These are phyloP conservation scores for Periphyllus acericola DNA, from an alignment of 2,888 invertebrate genomes.

Conservation along the genomic window DNA sequence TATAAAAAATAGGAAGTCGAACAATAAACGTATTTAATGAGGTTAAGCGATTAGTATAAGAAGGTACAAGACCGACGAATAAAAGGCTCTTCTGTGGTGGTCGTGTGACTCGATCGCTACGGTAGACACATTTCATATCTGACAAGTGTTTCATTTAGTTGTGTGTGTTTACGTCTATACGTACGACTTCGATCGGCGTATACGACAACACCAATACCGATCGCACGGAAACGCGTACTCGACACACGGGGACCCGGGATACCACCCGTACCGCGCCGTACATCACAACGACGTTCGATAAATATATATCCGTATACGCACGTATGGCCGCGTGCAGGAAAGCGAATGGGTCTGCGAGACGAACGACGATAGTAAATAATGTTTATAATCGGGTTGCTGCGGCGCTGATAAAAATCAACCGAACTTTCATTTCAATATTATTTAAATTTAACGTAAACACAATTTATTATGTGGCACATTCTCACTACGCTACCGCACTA, in stretches of 20 bases:
- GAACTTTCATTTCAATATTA: conserved; percentile 14
- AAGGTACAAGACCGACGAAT: too few species aligned
- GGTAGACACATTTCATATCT: too few species aligned
- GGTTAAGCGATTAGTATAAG: too few species aligned
- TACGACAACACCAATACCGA: neutral
- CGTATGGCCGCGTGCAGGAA: neutral
- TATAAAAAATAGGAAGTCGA: too few species aligned
- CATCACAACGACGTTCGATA: neutral
- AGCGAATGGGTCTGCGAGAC: conserved; percentile 6
- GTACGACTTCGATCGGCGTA: too few species aligned
- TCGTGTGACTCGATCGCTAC: too few species aligned
- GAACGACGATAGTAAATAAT: too few species aligned
- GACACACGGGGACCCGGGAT: neutral
- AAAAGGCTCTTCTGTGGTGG: too few species aligned
- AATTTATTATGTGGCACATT: neutral
- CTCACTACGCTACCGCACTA: neutral
- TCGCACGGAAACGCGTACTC: neutral
- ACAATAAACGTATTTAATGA: too few species aligned
- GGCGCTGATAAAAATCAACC: neutral
- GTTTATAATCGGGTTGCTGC: neutral
- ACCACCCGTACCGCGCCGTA: neutral
- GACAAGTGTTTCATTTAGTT: too few species aligned
- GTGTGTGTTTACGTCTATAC: too few species aligned
- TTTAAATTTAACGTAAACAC: neutral
- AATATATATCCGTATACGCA: neutral